Base-by-base conservation (phyloP, 2,797 vertebrate genomes). In the Gouania willdenowi region DNA sequence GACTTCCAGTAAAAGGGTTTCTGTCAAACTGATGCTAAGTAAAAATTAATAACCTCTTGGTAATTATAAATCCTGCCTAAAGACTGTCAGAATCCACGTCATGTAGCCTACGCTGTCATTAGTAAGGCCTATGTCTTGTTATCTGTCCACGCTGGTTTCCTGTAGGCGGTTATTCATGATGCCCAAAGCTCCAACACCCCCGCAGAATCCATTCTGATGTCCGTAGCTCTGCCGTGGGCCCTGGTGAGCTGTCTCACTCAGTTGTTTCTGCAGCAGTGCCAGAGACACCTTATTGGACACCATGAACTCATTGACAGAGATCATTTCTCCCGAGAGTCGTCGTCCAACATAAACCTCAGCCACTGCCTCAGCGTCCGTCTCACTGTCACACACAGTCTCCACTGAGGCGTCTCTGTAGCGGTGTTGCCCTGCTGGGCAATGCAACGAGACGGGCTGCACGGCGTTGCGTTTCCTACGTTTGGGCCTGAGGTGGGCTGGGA, bases 91-190 rank as follows among this genome's bases (percentile, higher is more conserved):
- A 59, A 30, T 14, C 25, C 5, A 20, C 47, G 8, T 18, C 20
- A 12, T 27, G 16, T 4, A 22, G 16, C 41, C 8, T 29, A 19
- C 16, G 40, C 8, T 26, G 34, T 12, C 41, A 44, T 12, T 26
- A n/a, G 15, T 10, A 6, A 18, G 18, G n/a, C 17, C 32, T 2
- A 21, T 44, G 9, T 15, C 11, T 6, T 58, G 71, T 78, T 89
- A 91, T 65, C 87, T 86, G 34, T 90, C 90, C 13, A 82, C 82
- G 34, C 88, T 91, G 31, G 89, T 91, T 67, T 91, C 90, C 63
- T 89, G 88, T 17, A 91, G 76, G 14, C 90, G 84, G 40, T 90
- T 91, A 66, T 90, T 91, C 90, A 91, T 91, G 17, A 91, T 83
- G 16, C 83, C 90, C 27, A 91, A 68, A 10, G 90, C 88, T 0